These are phyloP conservation scores for Resseliella maxima DNA, from an alignment of 2,888 invertebrate genomes.

Conservation along the genomic window DNA sequence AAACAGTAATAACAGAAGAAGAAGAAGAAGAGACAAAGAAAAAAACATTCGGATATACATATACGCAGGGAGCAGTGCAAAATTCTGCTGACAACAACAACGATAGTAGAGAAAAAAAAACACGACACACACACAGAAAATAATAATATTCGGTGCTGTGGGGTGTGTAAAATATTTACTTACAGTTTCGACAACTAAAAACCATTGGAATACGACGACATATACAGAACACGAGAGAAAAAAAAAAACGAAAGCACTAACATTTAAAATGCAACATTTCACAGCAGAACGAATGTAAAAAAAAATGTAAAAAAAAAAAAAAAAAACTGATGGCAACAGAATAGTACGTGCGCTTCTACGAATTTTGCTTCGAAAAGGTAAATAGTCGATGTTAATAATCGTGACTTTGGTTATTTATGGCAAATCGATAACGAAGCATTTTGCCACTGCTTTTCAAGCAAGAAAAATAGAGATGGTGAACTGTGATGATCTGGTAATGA, in stretches of 20 bases:
- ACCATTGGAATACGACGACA: slow-evolving; percentile 6
- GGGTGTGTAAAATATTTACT: slow-evolving; percentile 40
- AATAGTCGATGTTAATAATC: slow-evolving; percentile 47
- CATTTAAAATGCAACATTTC: slow-evolving; percentile 1
- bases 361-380: neutral
- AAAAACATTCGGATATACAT: neutral
- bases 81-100: neutral
- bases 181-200: neutral
- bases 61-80: neutral
- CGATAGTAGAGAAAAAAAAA: too few relatives aligned
- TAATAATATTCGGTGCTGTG: slow-evolving; percentile 35
- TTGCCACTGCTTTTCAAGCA: too few relatives aligned
- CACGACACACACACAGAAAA: neutral
- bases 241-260: neutral
- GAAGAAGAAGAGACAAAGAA: neutral
- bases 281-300: too few relatives aligned
- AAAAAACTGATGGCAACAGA: slow-evolving; percentile 14
- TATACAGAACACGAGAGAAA: neutral
- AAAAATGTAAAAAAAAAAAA: neutral
- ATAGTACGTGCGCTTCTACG: neutral
- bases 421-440: slow-evolving; percentile 11
- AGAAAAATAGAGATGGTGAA: neutral
- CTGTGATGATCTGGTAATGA: too few relatives aligned
- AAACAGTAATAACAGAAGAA: neutral
- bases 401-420: slow-evolving; percentile 48